A percentile compares a stretch with the other conserved stretches of the same genome.
phyloP scores from a whole-genome alignment of 2,888 invertebrate genomes.

The Drosophila phalerata region DNA sequence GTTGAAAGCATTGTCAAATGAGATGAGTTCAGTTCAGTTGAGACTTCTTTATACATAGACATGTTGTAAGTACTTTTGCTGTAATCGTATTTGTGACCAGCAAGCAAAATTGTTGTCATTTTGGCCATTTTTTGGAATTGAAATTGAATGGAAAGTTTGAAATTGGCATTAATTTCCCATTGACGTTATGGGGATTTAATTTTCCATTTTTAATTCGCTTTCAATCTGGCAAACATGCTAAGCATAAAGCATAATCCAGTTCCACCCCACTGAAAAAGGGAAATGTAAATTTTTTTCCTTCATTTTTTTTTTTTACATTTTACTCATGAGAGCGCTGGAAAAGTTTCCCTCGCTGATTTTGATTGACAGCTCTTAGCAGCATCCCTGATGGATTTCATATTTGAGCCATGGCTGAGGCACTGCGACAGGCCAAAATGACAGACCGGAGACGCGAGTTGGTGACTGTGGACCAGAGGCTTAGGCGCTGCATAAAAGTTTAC shows the following conservation, averaged over 20 bases:
- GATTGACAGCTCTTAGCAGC: conserved; percentile 84
- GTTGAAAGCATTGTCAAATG: conserved; percentile 19
- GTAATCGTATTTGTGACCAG: conserved; percentile 62
- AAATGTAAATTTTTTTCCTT: conserved; percentile 73
- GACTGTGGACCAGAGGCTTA: conserved; percentile 52
- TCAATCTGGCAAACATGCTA: conserved; percentile 72
- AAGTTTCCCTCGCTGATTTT: conserved; percentile 84
- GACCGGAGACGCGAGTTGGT: conserved; percentile 49
- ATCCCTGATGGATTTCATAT: conserved; percentile 85
- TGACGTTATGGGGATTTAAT: conserved; percentile 63
- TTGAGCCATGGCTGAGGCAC: conserved; percentile 69
- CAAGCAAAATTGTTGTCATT: conserved; percentile 58
- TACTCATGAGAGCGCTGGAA: conserved; percentile 42
- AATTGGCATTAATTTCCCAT: conserved; percentile 33
- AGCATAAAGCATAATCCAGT: conserved; percentile 64
- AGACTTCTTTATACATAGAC: conserved; percentile 18
- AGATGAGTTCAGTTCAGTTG: neutral
- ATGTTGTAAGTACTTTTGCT: conserved; percentile 12
- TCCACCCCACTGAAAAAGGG: conserved; percentile 45
- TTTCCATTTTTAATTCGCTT: conserved; percentile 77
- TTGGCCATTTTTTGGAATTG: conserved; percentile 40
- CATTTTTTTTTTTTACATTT: conserved; percentile 14
- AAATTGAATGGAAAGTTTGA: conserved; percentile 35
- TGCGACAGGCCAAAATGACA: conserved; percentile 58
- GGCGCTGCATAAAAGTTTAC: conserved; percentile 70